Percentiles rank a stretch among this genome's conserved stretches.
These are phyloP conservation scores for Cherax destructor DNA, from an alignment of 1,140 invertebrate genomes.

Conservation along the genomic window DNA sequence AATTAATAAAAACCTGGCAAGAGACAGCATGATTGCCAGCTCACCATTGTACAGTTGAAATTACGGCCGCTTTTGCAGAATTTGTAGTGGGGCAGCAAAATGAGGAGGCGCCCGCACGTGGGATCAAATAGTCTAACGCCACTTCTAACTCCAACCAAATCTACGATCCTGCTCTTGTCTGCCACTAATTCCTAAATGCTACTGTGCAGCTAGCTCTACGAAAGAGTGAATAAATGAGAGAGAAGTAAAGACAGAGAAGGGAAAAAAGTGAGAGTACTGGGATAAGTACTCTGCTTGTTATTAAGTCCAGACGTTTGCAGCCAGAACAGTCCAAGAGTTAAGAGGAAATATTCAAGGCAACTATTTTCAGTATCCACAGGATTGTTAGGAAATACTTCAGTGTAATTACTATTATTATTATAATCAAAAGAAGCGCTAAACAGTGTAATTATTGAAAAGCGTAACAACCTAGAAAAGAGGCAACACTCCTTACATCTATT, in stretches of 20 bases:
- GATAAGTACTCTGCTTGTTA: no score
- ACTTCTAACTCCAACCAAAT: neutral
- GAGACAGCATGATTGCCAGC: neutral
- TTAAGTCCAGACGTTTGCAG: no score
- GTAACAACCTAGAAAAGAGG: no score
- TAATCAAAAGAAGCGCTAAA: no score
- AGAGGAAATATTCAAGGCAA: neutral
- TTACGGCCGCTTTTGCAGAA: neutral
- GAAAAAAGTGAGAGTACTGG: no score
- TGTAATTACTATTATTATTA: neutral
- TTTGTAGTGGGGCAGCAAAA: neutral
- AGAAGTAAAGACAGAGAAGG: no score
- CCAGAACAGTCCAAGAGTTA: neutral
- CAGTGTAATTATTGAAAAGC: neutral
- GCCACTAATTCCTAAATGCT: neutral
- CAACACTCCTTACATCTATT: no score
- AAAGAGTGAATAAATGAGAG: no score
- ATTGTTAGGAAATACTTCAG: neutral
- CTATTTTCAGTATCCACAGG: neutral
- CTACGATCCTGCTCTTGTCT: neutral
- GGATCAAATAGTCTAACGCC: neutral
- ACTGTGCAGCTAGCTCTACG: no score
- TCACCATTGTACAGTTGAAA: neutral
- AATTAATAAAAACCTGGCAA: neutral
- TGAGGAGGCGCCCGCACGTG: neutral